Evolutionary conservation across 2,888 invertebrate species (phyloP).

Genomic region (Ligdia adustata): DNA sequence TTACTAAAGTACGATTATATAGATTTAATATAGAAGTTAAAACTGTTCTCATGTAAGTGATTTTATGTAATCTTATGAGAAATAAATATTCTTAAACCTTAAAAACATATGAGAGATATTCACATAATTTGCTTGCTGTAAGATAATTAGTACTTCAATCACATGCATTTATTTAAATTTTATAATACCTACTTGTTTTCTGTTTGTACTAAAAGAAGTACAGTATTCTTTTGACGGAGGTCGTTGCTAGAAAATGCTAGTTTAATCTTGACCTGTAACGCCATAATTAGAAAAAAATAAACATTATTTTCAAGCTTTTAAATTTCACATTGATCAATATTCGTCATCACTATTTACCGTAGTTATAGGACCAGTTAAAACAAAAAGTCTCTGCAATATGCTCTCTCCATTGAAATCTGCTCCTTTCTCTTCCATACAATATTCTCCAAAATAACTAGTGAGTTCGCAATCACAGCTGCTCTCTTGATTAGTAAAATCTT

Average conservation of each 20-base stretch:
- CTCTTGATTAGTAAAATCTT: constrained; percentile 93
- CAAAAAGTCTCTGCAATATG: constrained; percentile 90
- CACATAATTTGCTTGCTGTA: no score
- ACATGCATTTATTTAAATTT: no score
- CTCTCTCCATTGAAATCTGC: constrained; percentile 95
- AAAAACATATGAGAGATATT: no score
- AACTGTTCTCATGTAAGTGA: no score
- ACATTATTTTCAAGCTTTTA: no score
- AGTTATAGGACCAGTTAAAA: constrained; percentile 87
- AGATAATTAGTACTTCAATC: no score
- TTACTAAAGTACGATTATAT: no score
- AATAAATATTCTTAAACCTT: no score
- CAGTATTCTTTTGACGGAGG: constrained; percentile 90
- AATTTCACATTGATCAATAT: not conserved
- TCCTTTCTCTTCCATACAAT: constrained; percentile 94
- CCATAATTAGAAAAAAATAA: not conserved
- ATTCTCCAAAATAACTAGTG: constrained; percentile 95
- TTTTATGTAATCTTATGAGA: no score
- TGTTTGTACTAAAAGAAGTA: constrained; percentile 91
- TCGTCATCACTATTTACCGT: constrained; percentile 48
- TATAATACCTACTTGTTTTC: constrained; percentile 87
- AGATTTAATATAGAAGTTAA: no score
- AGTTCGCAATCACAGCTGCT: constrained; percentile 95
- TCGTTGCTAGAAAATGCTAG: constrained; percentile 94
- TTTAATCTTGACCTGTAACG: constrained; percentile 89